Percentiles rank a stretch among this genome's conserved stretches.
These are phyloP conservation scores for Dendrocincla tyrannina DNA, from an alignment of 2,797 vertebrate genomes.

Conservation along the genomic window DNA sequence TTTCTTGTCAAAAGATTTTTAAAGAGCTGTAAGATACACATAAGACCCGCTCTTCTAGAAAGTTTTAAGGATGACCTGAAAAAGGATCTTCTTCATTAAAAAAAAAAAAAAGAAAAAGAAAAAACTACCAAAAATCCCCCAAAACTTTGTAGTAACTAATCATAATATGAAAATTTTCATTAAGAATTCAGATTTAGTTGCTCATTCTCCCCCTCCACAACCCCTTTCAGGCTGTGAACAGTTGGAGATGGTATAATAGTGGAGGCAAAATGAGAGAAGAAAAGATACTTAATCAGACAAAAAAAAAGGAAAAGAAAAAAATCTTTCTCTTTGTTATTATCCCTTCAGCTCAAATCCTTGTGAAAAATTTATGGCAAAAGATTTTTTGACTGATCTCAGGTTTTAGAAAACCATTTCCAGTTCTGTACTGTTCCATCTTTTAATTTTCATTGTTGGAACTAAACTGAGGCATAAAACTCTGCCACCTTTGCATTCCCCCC, in stretches of 20 bases:
- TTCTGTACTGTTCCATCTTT: not conserved
- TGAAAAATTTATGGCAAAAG: not conserved
- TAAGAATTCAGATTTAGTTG: not conserved
- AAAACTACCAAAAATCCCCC: rapidly evolving
- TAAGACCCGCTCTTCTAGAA: not conserved
- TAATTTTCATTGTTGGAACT: not conserved
- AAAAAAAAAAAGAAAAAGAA: not conserved
- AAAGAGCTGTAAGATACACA: slow-evolving; percentile 5
- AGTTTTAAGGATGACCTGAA: slow-evolving; percentile 16
- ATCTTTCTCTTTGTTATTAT: not conserved
- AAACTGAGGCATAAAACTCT: not conserved
- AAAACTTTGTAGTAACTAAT: not conserved
- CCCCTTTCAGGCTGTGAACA: not conserved
- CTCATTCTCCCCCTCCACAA: not conserved
- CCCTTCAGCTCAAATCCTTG: not conserved
- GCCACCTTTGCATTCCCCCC: not conserved
- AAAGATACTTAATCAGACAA: not conserved
- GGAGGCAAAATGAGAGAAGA: not conserved
- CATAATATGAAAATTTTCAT: not conserved
- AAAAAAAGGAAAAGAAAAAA: not conserved
- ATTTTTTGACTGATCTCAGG: not conserved
- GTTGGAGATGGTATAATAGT: not conserved
- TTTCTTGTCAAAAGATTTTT: slow-evolving; percentile 24
- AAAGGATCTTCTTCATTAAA: not conserved
- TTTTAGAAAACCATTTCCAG: not conserved